Base-by-base conservation (phyloP, 2,797 vertebrate genomes). In the Gymnodraco acuticeps region DNA sequence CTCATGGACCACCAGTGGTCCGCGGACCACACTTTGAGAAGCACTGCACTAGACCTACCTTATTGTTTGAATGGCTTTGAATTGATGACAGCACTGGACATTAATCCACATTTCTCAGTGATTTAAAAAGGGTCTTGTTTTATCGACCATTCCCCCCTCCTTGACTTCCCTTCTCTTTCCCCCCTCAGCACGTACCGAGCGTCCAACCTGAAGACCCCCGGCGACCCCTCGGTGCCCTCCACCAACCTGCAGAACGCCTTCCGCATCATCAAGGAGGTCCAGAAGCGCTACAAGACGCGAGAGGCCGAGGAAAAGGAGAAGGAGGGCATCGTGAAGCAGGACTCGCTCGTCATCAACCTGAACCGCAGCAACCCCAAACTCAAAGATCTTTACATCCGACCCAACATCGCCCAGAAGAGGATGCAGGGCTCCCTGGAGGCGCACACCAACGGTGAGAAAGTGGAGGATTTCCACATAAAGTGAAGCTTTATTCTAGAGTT, bases 261-360 rank as follows among this genome's bases (percentile, higher is more conserved):
- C 81, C 96, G 97, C 64, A 98, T 98, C 90, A 99, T 99, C 91
- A 99, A 99, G 87, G 97, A 99, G 91, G 97, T 99, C 3, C 97
- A 99, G 84, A 99, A 99, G 65, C 96, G 97, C 43, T 98, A 99
- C 85, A 99, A 99, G 88, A 99, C 96, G 0, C 95, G 97, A 0
- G 98, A 99, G 84, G 98, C 97, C 0, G 98, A 99, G 74, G 97
- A 99, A 93, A 99, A 99, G 90, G 97, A 99, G 92, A 99, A 98
- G 84, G 98, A 98, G 92, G 98, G 98, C 61, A 99, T 99, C 19
- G 97, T 99, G 6, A 99, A 99, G 63, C 98, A 99, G 79, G 97
- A 98, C 87, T 98, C 97, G 0, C 90, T 98, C 53, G 96, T 97
- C 75, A 97, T 99, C 92, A 99, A 99, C 93, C 94, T 98, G 0